Percentiles rank a stretch among this genome's conserved stretches.
phyloP scores from a whole-genome alignment of 2,797 vertebrate species.

The Clarias platycephalus region DNA sequence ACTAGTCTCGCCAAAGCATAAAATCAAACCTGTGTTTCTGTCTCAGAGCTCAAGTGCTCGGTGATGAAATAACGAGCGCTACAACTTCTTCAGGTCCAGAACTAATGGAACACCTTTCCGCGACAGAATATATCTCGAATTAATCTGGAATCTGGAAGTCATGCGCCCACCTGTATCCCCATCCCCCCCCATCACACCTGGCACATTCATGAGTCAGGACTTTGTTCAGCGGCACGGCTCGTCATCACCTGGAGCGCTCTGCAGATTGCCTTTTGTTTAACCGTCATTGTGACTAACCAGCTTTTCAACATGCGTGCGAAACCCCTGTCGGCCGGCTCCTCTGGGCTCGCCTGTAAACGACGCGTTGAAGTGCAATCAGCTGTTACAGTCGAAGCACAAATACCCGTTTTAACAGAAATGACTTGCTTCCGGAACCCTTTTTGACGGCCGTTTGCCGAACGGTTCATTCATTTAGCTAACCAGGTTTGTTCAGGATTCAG shows the following conservation, averaged over 20 bases:
- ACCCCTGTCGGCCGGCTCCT: background rate
- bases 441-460: background rate
- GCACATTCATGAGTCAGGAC: background rate
- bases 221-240: background rate
- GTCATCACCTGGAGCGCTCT: background rate
- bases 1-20: background rate
- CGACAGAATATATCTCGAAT: background rate
- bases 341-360: too few relatives aligned
- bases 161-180: too few relatives aligned
- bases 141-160: background rate
- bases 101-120: background rate
- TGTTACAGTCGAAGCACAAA: background rate
- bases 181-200: background rate
- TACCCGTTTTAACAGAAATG: background rate
- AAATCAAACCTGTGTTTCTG: background rate
- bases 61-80: background rate
- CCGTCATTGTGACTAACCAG: background rate
- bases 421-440: background rate
- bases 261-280: conserved; percentile 3
- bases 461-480: background rate
- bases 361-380: background rate
- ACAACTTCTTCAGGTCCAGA: background rate
- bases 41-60: background rate
- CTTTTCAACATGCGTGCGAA: background rate
- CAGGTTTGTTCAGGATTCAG: background rate